Evolutionary conservation across 2,113 vertebrate genomes (phyloP).

Genomic region (Aix galericulata): DNA sequence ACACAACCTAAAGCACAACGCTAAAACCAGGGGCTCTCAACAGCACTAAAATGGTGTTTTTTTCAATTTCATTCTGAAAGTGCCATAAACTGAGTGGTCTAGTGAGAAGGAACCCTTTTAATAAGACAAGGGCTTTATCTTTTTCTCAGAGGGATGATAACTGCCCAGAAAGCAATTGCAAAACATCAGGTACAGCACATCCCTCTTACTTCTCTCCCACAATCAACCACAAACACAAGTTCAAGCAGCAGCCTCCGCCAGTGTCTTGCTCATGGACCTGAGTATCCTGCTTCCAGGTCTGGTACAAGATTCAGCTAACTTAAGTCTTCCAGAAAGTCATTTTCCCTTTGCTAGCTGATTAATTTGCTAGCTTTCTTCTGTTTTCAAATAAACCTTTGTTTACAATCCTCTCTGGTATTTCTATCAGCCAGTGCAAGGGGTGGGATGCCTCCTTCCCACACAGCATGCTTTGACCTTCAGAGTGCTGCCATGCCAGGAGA

Average conservation of each 20-base stretch:
- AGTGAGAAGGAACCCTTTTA: not conserved
- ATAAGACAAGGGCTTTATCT: not conserved
- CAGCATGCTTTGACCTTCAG: not conserved
- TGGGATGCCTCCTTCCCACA: not conserved
- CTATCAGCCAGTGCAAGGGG: not conserved
- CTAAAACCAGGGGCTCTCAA: not conserved
- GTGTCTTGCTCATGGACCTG: not conserved
- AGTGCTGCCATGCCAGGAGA: not conserved
- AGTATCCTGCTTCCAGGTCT: not conserved
- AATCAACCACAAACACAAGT: not conserved
- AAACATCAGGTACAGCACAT: not conserved
- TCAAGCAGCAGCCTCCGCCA: not conserved
- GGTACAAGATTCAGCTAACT: not conserved
- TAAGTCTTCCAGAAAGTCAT: not conserved
- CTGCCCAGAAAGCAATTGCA: not conserved
- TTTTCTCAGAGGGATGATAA: not conserved
- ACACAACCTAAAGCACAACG: not conserved
- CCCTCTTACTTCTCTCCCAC: not conserved
- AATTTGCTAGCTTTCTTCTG: slow-evolving; percentile 54
- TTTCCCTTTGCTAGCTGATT: slow-evolving; percentile 44
- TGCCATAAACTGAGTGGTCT: not conserved
- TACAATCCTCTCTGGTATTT: slow-evolving; percentile 33
- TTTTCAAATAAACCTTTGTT: slow-evolving; percentile 47
- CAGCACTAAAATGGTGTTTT: not conserved
- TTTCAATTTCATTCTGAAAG: not conserved